Percentiles rank a stretch among this genome's conserved stretches.
These are phyloP conservation scores for Siniperca knerii DNA, from an alignment of 2,113 vertebrate species.

Conservation along the genomic window DNA sequence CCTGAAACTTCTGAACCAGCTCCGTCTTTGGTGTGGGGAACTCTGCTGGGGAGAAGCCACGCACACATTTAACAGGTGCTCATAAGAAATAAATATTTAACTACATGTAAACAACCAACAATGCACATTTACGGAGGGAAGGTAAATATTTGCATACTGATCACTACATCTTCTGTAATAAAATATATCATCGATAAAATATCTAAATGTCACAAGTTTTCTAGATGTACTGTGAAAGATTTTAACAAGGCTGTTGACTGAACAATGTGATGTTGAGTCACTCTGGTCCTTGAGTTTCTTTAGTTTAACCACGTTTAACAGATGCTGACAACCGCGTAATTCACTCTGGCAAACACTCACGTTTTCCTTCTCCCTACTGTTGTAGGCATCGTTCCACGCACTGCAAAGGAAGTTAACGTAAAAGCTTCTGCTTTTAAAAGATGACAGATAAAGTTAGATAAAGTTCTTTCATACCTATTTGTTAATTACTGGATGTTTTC, in stretches of 20 bases:
- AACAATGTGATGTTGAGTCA: background rate
- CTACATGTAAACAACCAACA: background rate
- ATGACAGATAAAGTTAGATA: background rate
- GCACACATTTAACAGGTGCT: conserved; percentile 1
- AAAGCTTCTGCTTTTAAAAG: background rate
- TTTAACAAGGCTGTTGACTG: background rate
- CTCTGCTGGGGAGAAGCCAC: conserved; percentile 86
- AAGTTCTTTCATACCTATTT: background rate
- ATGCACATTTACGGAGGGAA: background rate
- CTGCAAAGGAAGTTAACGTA: background rate
- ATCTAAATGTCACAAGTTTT: background rate
- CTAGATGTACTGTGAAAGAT: background rate
- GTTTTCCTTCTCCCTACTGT: background rate
- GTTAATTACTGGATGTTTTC: background rate
- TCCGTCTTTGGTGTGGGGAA: conserved; percentile 99
- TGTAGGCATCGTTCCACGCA: background rate
- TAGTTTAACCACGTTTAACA: background rate
- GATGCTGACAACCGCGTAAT: background rate
- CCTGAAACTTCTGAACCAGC: conserved; percentile 97
- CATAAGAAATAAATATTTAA: background rate
- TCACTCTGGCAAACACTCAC: background rate
- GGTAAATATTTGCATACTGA: background rate
- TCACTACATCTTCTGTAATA: background rate
- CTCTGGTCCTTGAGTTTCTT: background rate
- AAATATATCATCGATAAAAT: too few species aligned